phyloP scores from a whole-genome alignment of 1,140 invertebrate species.

The Bombus cullumanus region DNA sequence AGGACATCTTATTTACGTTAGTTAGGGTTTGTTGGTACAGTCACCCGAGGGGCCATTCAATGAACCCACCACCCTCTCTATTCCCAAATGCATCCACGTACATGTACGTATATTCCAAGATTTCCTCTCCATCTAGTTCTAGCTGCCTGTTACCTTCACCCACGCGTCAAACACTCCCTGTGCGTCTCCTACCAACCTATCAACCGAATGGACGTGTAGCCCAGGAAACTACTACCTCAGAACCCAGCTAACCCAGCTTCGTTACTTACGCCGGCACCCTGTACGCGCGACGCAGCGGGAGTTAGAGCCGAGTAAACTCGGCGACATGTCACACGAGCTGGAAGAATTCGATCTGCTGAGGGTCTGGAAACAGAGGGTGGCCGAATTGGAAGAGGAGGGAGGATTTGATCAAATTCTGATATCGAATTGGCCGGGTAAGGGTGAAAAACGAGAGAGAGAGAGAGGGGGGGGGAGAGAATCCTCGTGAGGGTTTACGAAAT shows the following conservation, averaged over 20 bases:
- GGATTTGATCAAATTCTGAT: slow-evolving; percentile 81
- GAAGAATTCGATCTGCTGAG: slow-evolving; percentile 80
- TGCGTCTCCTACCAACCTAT: no score
- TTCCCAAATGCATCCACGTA: slow-evolving; percentile 44
- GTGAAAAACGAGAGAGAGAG: slow-evolving; percentile 40
- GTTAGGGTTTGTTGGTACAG: slow-evolving; percentile 81
- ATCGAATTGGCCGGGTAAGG: slow-evolving; percentile 75
- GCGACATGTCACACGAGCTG: slow-evolving; percentile 80
- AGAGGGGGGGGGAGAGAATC: not conserved
- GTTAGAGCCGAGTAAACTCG: slow-evolving; percentile 75
- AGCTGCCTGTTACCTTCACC: slow-evolving; percentile 45
- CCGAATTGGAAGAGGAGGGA: slow-evolving; percentile 46
- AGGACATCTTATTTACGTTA: slow-evolving; percentile 82
- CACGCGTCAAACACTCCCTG: slow-evolving; percentile 21
- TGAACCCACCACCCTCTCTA: slow-evolving; percentile 40
- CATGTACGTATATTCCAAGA: slow-evolving; percentile 29
- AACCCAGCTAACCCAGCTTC: not conserved
- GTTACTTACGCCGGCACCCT: slow-evolving; percentile 47
- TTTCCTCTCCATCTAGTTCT: slow-evolving; percentile 41
- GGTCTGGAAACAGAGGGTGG: slow-evolving; percentile 54
- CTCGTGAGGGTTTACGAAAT: slow-evolving; percentile 60
- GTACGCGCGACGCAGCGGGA: slow-evolving; percentile 19
- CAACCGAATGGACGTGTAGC: no score
- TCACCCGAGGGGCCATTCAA: slow-evolving; percentile 78
- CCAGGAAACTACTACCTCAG: not conserved